Conservation (phyloP, 1,140 invertebrate genomes). For the Caenorhabditis elegans region DNA sequence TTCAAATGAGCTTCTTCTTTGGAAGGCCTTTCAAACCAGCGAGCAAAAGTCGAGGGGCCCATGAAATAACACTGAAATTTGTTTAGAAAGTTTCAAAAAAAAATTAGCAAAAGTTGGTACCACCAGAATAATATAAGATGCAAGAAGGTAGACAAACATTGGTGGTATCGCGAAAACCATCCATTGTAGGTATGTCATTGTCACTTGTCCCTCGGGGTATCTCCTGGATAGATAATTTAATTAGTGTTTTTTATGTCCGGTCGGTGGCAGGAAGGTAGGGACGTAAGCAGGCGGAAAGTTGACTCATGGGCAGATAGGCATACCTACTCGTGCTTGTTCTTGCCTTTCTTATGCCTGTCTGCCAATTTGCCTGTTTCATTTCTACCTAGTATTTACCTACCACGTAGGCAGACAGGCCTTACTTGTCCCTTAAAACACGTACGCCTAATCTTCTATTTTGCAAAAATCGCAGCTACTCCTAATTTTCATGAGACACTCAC, state of each 20-base stretch:
- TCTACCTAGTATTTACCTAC: too few species aligned
- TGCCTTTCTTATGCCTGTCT: too few species aligned
- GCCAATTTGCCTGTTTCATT: too few species aligned
- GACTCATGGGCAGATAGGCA: too few species aligned
- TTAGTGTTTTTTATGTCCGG: too few species aligned
- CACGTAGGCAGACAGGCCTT: too few species aligned
- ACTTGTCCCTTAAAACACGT: too few species aligned
- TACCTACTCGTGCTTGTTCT: too few species aligned
- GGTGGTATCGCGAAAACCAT: conserved; percentile 21
- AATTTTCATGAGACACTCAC: neutral
- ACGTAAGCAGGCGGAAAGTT: too few species aligned
- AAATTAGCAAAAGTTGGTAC: too few species aligned
- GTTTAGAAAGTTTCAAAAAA: too few species aligned
- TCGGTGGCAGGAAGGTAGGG: too few species aligned
- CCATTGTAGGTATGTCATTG: conserved; percentile 30
- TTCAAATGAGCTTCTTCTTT: conserved; percentile 3
- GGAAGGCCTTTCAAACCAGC: neutral
- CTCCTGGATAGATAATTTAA: neutral
- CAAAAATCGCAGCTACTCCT: neutral
- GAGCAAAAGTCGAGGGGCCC: neutral
- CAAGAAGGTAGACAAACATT: neutral
- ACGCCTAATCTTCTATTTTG: neutral
- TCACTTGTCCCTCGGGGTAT: neutral
- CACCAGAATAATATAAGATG: conserved; percentile 8
- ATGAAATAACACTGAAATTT: conserved; percentile 22